Evolutionary conservation across 2,113 vertebrate species (phyloP), one percentile per base, ranked within the genome.

Genomic region (Ursus arctos): DNA sequence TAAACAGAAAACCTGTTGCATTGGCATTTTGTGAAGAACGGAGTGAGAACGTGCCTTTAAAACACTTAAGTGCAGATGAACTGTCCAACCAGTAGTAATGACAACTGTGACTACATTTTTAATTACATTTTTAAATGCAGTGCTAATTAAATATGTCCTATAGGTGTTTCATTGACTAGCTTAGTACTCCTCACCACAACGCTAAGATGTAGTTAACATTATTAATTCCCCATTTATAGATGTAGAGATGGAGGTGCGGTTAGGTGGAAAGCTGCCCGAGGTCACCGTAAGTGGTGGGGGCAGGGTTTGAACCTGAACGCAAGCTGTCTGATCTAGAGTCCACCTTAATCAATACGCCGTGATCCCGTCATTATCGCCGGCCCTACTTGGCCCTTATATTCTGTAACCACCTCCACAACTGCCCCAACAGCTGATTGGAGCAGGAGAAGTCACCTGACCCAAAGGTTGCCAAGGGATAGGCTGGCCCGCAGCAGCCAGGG

Each of bases 101-200:
- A 43, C 57, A 79, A 81, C 1, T 57, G 36, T 21, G 24, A 84
- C 69, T 59, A 53, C 43, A 77, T 31, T 77, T 77, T 77, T 77
- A 77, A 77, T 77, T 49, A 91, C 47, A 55, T n/a, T 86, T 89
- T 72, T 43, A 1, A 77, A 31, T 47, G 84, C 43, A 90, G 47
- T 7, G 36, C 81, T 81, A 40, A 95, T 92, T 95, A 96, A 85
- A 82, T 65, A 67, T 84, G 43, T 55, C n/a, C 74, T 63, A 4
- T 53, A 83, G 71, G 57, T 18, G 67, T 69, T 63, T 61, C 47
- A 13, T 76, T 77, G 72, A 71, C 91, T 67, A 49, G 33, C 11
- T 94, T 84, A 49, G 15, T 31, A 10, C 18, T 51, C 40, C 7
- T 63, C 4, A 3, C 15, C 9, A 47, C 53, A 77, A 67, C 16